Conservation (phyloP, 2,113 vertebrate species). For the Gulo gulo region DNA sequence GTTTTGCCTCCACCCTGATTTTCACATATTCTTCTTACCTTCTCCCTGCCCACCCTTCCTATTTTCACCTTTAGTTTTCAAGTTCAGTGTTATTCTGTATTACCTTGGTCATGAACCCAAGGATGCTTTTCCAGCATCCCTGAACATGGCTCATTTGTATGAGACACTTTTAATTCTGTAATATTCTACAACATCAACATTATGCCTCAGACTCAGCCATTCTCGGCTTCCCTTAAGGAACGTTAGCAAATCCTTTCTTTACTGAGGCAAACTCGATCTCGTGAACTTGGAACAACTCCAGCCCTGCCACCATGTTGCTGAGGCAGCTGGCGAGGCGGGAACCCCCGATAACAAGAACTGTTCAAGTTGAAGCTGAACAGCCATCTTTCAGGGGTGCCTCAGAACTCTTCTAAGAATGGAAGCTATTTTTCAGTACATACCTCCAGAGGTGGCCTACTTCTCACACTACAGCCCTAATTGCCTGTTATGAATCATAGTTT, state of each 20-base stretch:
- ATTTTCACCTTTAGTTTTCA: background rate
- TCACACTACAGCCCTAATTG: background rate
- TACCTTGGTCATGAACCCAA: background rate
- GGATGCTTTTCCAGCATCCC: background rate
- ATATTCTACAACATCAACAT: background rate
- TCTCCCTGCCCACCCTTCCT: too few species aligned
- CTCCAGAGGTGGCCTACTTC: background rate
- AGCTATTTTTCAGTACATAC: fast-evolving
- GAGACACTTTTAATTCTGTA: background rate
- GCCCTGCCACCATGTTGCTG: fast-evolving
- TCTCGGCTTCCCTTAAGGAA: background rate
- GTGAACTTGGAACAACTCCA: background rate
- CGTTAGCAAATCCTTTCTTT: background rate
- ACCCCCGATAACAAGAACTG: background rate
- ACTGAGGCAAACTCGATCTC: fast-evolving
- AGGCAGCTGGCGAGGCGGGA: fast-evolving
- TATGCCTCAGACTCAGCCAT: background rate
- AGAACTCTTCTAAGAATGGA: background rate
- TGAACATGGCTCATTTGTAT: background rate
- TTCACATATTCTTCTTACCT: too few species aligned
- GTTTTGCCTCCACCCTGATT: background rate
- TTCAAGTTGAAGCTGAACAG: background rate
- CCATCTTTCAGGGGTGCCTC: background rate
- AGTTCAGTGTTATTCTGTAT: background rate
- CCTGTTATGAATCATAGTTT: background rate